phyloP scores from a whole-genome alignment of 2,888 invertebrate genomes.

The Nomada lathburiana region DNA sequence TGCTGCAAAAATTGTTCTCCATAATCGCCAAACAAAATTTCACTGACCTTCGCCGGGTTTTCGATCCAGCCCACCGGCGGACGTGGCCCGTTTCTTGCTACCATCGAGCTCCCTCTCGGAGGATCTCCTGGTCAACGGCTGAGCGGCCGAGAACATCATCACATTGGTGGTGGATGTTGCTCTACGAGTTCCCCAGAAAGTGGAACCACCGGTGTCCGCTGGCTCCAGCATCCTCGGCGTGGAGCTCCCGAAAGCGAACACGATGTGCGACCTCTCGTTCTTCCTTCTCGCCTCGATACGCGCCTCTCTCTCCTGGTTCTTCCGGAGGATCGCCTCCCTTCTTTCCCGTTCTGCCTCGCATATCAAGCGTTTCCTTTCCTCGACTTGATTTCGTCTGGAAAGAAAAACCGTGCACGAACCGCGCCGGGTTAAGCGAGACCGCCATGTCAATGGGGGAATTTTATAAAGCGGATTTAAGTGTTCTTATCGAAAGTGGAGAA shows the following conservation, averaged over 20 bases:
- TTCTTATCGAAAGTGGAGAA: too few relatives aligned
- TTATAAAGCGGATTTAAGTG: too few relatives aligned
- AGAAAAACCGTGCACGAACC: neutral
- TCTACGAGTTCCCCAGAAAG: constrained; percentile 94
- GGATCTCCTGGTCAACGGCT: constrained; percentile 91
- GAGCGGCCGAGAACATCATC: constrained; percentile 89
- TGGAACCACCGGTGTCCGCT: constrained; percentile 89
- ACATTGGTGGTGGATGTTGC: constrained; percentile 96
- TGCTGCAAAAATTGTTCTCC: neutral
- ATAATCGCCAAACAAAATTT: neutral
- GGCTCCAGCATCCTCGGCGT: constrained; percentile 95
- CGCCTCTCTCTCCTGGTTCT: constrained; percentile 94
- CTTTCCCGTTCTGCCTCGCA: constrained; percentile 95
- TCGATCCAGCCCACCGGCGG: constrained; percentile 90
- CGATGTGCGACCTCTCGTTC: constrained; percentile 90
- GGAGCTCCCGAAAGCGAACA: constrained; percentile 96
- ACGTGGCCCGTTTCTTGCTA: constrained; percentile 91
- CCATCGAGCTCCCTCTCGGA: constrained; percentile 93
- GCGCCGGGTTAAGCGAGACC: neutral
- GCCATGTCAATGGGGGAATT: neutral
- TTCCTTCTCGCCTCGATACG: constrained; percentile 92
- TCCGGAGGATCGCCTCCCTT: constrained; percentile 93
- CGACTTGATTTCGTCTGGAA: constrained; percentile 87
- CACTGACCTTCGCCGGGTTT: constrained; percentile 87
- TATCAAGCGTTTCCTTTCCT: constrained; percentile 95